phyloP scores from a whole-genome alignment of 2,888 invertebrate species.

The Coenonympha glycerion region DNA sequence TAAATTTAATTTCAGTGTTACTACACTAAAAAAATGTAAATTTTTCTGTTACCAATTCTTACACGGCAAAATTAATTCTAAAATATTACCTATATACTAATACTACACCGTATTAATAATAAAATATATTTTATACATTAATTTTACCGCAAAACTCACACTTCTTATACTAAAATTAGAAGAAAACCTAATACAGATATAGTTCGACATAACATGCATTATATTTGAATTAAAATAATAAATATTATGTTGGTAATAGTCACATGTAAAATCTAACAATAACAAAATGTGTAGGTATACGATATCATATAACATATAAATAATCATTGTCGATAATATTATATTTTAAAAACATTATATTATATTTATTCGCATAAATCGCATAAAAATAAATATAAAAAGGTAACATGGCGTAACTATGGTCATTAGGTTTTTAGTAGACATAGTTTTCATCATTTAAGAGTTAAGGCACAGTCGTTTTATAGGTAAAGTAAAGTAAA shows the following conservation, averaged over 20 bases:
- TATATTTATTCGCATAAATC: constrained; percentile 3
- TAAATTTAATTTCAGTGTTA: constrained; percentile 16
- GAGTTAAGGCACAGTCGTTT: constrained; percentile 5
- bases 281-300: constrained; percentile 4
- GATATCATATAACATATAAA: constrained; percentile 8
- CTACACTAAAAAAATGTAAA: constrained; percentile 10
- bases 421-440: no score
- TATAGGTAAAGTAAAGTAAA: no score
- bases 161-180: constrained; percentile 16
- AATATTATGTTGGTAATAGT: constrained; percentile 2
- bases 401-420: constrained; percentile 5
- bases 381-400: constrained; percentile 4
- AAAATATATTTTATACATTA: constrained; percentile 28
- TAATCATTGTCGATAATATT: constrained; percentile 5
- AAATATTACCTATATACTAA: constrained; percentile 28
- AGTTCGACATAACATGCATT: constrained; percentile 24
- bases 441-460: no score
- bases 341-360: background rate
- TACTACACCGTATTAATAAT: constrained; percentile 26
- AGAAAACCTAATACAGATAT: constrained; percentile 25
- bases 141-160: constrained; percentile 23
- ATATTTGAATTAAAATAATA: constrained; percentile 18
- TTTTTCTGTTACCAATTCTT: constrained; percentile 5
- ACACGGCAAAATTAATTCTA: constrained; percentile 27
- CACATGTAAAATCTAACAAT: constrained; percentile 6